Conservation (phyloP, 1,140 invertebrate species). For the Potamilus streckersoni region DNA sequence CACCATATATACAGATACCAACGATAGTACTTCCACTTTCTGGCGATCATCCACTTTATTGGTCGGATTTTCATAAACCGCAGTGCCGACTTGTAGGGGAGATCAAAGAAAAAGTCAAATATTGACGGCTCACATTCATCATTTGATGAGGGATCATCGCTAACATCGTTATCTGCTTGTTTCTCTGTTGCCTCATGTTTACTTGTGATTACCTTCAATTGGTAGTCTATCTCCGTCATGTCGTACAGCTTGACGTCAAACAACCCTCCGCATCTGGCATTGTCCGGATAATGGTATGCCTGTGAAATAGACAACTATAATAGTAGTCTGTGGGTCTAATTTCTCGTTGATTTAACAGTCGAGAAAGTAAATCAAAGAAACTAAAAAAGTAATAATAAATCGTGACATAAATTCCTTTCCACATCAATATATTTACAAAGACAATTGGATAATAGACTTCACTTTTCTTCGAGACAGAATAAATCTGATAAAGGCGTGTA, state of each 20-base stretch:
- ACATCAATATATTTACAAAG: no score
- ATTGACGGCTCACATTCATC: conserved; percentile 17
- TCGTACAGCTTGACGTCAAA: conserved; percentile 47
- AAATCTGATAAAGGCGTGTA: no score
- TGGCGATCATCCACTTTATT: conserved; percentile 27
- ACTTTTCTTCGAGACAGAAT: no score
- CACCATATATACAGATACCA: conserved; percentile 25
- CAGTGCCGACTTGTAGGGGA: conserved; percentile 24
- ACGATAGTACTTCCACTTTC: conserved; percentile 37
- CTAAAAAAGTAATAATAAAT: no score
- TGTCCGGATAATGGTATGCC: conserved; percentile 15
- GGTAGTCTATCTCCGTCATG: conserved; percentile 40
- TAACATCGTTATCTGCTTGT: background rate
- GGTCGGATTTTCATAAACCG: conserved; percentile 31
- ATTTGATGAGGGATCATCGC: no score
- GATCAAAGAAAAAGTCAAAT: conserved; percentile 35
- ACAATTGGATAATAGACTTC: no score
- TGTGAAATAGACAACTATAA: conserved; percentile 4
- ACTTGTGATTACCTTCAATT: background rate
- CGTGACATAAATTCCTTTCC: no score
- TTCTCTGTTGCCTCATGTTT: background rate
- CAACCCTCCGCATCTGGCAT: conserved; percentile 26
- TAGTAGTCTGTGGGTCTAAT: no score
- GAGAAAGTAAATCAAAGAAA: no score
- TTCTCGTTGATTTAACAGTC: no score